Conservation (phyloP, 2,113 vertebrate genomes). For the Gopherus flavomarginatus region DNA sequence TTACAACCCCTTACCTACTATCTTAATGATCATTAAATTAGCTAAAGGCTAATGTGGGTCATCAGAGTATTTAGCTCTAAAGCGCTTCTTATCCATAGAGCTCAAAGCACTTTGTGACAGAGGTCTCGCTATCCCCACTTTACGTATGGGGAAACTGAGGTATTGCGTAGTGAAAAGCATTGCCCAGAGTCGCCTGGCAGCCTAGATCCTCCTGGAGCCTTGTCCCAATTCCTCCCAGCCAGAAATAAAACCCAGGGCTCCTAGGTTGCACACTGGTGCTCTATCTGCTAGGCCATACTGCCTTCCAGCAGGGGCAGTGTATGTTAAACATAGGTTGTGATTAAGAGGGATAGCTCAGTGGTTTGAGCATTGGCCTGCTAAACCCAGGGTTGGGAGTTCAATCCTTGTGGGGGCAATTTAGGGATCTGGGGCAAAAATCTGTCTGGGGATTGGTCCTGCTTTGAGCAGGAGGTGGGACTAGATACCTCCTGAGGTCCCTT, state of each 20-base stretch:
- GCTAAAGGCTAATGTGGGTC: neutral
- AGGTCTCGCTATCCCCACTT: neutral
- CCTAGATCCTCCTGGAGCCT: neutral
- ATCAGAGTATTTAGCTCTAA: neutral
- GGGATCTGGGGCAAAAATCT: too few species aligned
- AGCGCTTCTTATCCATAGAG: neutral
- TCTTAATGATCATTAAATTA: conserved; percentile 13
- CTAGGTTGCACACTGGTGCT: neutral
- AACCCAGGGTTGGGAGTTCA: too few species aligned
- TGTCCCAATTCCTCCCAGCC: too few species aligned
- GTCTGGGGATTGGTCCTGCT: too few species aligned
- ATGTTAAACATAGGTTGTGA: neutral
- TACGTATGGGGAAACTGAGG: neutral
- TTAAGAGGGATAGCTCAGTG: neutral
- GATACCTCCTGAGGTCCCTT: too few species aligned
- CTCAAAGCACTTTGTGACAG: neutral
- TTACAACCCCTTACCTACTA: conserved; percentile 52
- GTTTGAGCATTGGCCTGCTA: too few species aligned
- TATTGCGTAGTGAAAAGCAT: rapidly evolving
- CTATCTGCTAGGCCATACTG: neutral
- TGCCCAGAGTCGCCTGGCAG: neutral
- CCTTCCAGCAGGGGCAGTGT: neutral
- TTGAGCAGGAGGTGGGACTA: too few species aligned
- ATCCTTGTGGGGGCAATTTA: too few species aligned
- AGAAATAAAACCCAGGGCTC: neutral